Conservation (phyloP, 2,888 invertebrate species). For the Polylopha cassiicola region DNA sequence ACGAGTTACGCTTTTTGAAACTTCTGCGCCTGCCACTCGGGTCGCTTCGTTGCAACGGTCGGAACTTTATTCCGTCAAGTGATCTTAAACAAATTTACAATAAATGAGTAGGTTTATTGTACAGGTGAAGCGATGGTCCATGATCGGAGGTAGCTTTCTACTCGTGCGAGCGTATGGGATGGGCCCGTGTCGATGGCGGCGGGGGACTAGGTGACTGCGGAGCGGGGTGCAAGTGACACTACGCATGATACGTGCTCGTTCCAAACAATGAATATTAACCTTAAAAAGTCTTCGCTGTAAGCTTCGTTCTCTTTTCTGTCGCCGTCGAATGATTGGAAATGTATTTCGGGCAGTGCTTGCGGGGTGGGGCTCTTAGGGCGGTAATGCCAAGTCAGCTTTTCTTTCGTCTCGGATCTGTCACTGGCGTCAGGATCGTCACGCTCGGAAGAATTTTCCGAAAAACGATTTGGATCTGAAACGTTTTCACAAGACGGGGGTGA, state of each 20-base stretch:
- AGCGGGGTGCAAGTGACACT: slow-evolving; percentile 42
- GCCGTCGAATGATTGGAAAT: slow-evolving; percentile 76
- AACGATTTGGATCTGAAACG: slow-evolving; percentile 50
- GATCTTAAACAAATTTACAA: slow-evolving; percentile 75
- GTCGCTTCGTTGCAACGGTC: slow-evolving; percentile 78
- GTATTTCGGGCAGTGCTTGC: slow-evolving; percentile 59
- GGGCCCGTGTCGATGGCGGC: slow-evolving; percentile 33
- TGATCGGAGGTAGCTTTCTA: slow-evolving; percentile 38
- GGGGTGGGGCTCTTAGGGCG: slow-evolving; percentile 60
- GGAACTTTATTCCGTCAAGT: slow-evolving; percentile 81
- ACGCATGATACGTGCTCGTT: slow-evolving; percentile 39
- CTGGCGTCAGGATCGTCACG: slow-evolving; percentile 39
- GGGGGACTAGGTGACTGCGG: slow-evolving; percentile 47
- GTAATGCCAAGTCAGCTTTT: slow-evolving; percentile 69
- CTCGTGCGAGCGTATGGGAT: slow-evolving; percentile 46
- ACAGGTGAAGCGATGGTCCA: slow-evolving; percentile 50
- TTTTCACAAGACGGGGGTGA: slow-evolving; percentile 64
- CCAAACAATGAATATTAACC: slow-evolving; percentile 65
- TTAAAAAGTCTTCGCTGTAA: slow-evolving; percentile 70
- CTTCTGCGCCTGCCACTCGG: slow-evolving; percentile 78
- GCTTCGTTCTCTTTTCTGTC: slow-evolving; percentile 48
- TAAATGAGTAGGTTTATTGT: slow-evolving; percentile 62
- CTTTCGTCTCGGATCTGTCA: slow-evolving; percentile 42
- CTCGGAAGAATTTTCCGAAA: slow-evolving; percentile 48
- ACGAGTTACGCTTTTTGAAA: slow-evolving; percentile 78